A percentile compares a stretch with the other conserved stretches of the same genome.
Evolutionary conservation across 2,797 vertebrate species (phyloP).

Genomic region (Liparis tanakae): DNA sequence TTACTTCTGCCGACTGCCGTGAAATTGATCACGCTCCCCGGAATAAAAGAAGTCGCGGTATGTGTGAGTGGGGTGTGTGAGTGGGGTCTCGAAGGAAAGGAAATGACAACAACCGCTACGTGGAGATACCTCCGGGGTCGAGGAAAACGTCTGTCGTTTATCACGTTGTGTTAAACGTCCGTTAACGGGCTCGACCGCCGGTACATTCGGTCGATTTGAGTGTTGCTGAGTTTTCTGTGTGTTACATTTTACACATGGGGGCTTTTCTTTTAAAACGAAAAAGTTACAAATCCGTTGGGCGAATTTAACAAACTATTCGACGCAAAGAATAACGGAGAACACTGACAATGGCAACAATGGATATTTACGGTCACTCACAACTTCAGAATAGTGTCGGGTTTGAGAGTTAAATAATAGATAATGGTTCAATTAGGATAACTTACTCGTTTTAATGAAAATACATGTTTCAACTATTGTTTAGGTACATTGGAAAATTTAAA

Average conservation of each 20-base stretch:
- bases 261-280: background rate
- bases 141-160: constrained; percentile 31
- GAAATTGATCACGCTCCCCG: constrained; percentile 73
- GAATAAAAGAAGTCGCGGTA: constrained; percentile 52
- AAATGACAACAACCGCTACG: constrained; percentile 52
- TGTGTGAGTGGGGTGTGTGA: constrained; percentile 61
- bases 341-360: background rate
- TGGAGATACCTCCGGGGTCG: constrained; percentile 41
- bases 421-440: too few relatives aligned
- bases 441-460: too few relatives aligned
- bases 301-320: background rate
- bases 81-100: constrained; percentile 48
- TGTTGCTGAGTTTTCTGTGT: background rate
- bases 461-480: too few relatives aligned
- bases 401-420: background rate
- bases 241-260: background rate
- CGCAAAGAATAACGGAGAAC: background rate
- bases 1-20: constrained; percentile 65
- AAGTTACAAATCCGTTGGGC: background rate
- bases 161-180: constrained; percentile 25
- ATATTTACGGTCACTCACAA: background rate
- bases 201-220: background rate
- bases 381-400: background rate
- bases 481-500: too few relatives aligned
- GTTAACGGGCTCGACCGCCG: background rate